Conservation (phyloP, 2,888 invertebrate species). For the Calephelis perditalis region DNA sequence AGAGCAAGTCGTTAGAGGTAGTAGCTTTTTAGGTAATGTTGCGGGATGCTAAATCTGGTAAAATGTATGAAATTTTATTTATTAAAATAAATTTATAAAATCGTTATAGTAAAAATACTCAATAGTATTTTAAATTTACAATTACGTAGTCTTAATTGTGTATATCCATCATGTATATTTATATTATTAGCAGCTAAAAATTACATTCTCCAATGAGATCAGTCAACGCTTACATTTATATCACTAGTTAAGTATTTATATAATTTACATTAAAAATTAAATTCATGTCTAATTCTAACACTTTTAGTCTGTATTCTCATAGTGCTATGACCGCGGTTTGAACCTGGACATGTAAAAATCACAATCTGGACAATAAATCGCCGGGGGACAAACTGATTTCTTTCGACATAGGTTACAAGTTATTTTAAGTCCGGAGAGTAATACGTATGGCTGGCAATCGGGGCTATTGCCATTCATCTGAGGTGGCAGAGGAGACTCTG, state of each 20-base stretch:
- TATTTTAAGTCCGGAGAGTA: conserved; percentile 68
- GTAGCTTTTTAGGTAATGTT: too few relatives aligned
- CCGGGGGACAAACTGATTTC: conserved; percentile 86
- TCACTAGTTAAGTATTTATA: conserved; percentile 10
- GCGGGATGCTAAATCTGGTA: not conserved
- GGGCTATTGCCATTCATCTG: conserved; percentile 54
- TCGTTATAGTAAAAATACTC: conserved; percentile 9
- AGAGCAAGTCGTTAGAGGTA: too few relatives aligned
- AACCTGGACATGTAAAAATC: conserved; percentile 95
- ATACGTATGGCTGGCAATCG: conserved; percentile 44
- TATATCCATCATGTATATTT: conserved; percentile 11
- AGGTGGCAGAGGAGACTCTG: conserved; percentile 67
- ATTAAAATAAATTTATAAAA: conserved; percentile 15
- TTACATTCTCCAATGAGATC: conserved; percentile 57
- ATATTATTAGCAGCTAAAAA: conserved; percentile 5
- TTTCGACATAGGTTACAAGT: conserved; percentile 93
- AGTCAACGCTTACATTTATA: conserved; percentile 37
- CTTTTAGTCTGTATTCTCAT: conserved; percentile 13
- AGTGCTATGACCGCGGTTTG: conserved; percentile 80
- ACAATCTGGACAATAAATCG: conserved; percentile 92
- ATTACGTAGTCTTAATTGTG: conserved; percentile 5
- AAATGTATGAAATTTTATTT: conserved; percentile 16
- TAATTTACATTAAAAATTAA: conserved; percentile 15
- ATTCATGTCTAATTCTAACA: conserved; percentile 16
- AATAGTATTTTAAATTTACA: conserved; percentile 13